Base-by-base conservation (phyloP, 2,113 vertebrate genomes). In the Serinus canaria region DNA sequence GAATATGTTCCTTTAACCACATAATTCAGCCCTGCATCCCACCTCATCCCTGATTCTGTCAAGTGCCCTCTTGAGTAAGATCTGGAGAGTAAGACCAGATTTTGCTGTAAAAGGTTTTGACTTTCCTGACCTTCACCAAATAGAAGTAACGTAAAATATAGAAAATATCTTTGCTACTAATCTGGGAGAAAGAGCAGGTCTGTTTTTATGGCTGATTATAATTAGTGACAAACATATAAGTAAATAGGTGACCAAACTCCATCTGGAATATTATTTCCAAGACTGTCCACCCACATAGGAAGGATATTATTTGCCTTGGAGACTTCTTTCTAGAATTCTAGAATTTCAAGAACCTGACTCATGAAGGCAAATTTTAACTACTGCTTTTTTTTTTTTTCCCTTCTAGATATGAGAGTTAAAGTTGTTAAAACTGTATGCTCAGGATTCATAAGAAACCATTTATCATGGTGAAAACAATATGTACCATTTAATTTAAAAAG, bases 251-350 rank as follows among this genome's bases (percentile, higher is more conserved):
- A 94, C 41, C 10, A 62, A 95, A 89, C 64, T 94, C 94, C 86
- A 93, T 81, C 86, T 93, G 83, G 83, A 93, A 81, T 97, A 94
- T 86, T 94, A 92, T 92, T 90, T 90, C 74, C 89, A 87, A 90
- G 80, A 84, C 77, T 90, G 50, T 86, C 64, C 58, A 81, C 86
- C 83, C 76, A 92, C 76, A 2, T 74, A 93, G 33, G 47, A 74
- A 96, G 56, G 81, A 90, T 94, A 84, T 92, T 92, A 91, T 78
- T 63, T 92, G 89, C 91, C 73, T 92, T 56, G 52, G 60, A 94
- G 87, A 68, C n/a, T 94, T 90, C 30, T 81, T 86, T 70, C 69
- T 72, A 77, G 41, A 90, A 76, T 69, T 76, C 55, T 62, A 83
- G 9, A 78, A 82, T 73, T 84, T 94, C 69, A 87, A 76, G 58